These are phyloP conservation scores for Sicus ferrugineus DNA, from an alignment of 2,888 invertebrate species.

Conservation along the genomic window DNA sequence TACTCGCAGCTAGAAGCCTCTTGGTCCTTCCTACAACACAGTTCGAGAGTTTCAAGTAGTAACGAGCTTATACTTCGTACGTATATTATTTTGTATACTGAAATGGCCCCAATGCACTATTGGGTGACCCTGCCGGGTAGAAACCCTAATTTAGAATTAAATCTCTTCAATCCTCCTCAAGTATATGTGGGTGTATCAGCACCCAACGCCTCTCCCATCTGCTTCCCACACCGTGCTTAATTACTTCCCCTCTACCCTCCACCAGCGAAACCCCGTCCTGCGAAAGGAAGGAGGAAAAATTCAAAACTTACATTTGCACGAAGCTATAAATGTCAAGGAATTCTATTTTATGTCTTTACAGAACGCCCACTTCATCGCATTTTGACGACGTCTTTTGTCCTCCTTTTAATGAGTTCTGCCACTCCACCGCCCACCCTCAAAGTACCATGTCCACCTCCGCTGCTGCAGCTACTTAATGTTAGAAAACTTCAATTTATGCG, in stretches of 20 bases:
- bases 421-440: not conserved
- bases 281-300: not conserved
- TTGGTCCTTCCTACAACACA: no score
- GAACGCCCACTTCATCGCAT: conserved; percentile 39
- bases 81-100: no score
- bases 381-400: conserved; percentile 10
- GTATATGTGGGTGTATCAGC: no score
- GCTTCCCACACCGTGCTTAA: not conserved
- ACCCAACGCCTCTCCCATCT: not conserved
- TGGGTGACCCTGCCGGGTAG: no score
- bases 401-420: conserved; percentile 20
- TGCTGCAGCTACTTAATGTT: conserved; percentile 22
- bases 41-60: no score
- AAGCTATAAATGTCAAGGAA: conserved; percentile 52
- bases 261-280: not conserved
- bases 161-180: no score
- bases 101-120: no score
- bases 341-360: conserved; percentile 50
- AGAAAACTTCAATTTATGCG: conserved; percentile 45
- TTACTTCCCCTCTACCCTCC: not conserved
- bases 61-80: no score
- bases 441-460: conserved; percentile 29
- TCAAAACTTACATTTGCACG: conserved; percentile 21
- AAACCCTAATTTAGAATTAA: no score
- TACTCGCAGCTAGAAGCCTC: no score